Evolutionary conservation across 2,113 vertebrate genomes (phyloP), one percentile per base, ranked within the genome.

Genomic region (Hiodon tergisus): DNA sequence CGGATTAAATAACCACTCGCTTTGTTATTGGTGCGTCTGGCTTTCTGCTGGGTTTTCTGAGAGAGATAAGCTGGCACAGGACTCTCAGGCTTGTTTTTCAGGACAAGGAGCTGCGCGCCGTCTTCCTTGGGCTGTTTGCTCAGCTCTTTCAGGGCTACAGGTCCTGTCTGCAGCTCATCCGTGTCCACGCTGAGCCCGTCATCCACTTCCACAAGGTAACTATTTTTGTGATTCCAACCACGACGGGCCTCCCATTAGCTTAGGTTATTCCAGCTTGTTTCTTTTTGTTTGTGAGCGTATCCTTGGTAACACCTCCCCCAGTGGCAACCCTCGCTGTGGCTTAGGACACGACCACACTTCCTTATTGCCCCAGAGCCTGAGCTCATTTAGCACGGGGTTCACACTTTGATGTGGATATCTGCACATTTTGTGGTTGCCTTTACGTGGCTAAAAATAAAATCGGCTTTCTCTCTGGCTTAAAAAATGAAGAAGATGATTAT

Each of bases 131-230:
- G 83, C 89, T 98, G 71, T 98, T 99, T 91, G 95, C 96, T 76
- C 96, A 98, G 82, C 94, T 99, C 85, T 98, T 99, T 85, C 96
- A 99, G 87, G 97, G 97, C 75, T 99, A 99, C 86, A 92, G 97
- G 67, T 99, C 97, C 1, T 99, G 97, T 80, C 91, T 99, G 80
- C 97, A 99, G 86, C 93, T 99, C 79, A 98, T 98, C 83, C 94
- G 96, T 78, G 98, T 98, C 82, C 97, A 99, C 82, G 91, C 95
- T 65, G 95, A 98, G 81, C 95, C 96, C 4, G 95, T 99, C 78
- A 98, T 99, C 87, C 95, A 98, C 88, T 98, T 98, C 90, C 96
- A 99, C 84, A 98, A 99, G 95, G 96, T 98, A 89, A 86, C 16
- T 9, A 16, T 55, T 2, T 5, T 57, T 60, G 5, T n/a, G 54